Evolutionary conservation across 2,888 invertebrate species (phyloP), one percentile per base, ranked within the genome.

Genomic region (Amiota communis): DNA sequence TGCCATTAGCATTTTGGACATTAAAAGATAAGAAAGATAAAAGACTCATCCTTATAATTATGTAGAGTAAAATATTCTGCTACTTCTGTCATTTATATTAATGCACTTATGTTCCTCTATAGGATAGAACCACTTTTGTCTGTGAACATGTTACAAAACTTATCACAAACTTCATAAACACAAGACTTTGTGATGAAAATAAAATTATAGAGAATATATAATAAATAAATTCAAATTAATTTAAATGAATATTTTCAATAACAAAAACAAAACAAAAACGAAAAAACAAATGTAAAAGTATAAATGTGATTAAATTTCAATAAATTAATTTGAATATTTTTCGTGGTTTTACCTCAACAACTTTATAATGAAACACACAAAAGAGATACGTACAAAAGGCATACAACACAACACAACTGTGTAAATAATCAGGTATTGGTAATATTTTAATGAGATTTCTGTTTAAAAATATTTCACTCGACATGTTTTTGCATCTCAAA

Each of bases 311-410:
- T 51, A 51, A 51, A 51, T 51, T 51, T 51, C 13, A 12, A 51
- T 59, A 59, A 20, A 17, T 15, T 59, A 59, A 20, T 59, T 59
- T 20, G 20, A n/a, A 6, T 59, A 59, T 20, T 59, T 59, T 59
- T 20, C 15, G 10, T 15, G 8, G 59, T 20, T 59, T 59, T 15
- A 15, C n/a, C 6, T 36, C 6, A 36, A 36, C 36, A 36, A 36
- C 36, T 36, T 36, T 36, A 36, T 36, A 36, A 36, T 36, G 36
- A 47, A 75, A 78, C 76, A 78, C 72, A 36, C 2, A 77, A 77
- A 78, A n/a, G n/a, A n/a, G 78, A 78, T 23, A 23, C 6, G 6
- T 36, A 6, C 36, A 6, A 36, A 36, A 6, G 2, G 2, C 36
- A 36, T 4, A 36, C 36, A 36, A 36, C 6, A 6, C 36, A 36